Conservation (phyloP, 2,113 vertebrate genomes). For the Ariopsis seemanni region DNA sequence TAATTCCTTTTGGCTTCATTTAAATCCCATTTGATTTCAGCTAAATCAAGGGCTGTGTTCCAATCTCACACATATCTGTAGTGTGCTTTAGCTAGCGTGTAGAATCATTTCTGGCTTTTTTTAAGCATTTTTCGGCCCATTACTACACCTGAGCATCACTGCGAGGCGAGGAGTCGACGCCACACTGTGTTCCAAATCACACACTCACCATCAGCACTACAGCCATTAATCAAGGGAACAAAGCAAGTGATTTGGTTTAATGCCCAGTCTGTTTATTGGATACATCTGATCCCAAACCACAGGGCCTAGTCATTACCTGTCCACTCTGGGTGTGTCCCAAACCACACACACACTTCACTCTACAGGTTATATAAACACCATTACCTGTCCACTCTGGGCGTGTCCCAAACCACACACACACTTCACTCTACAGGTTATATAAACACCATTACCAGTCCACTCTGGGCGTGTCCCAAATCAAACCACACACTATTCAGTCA, state of each 20-base stretch:
- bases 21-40: not conserved
- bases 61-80: not conserved
- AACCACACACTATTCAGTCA: not conserved
- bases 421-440: too few relatives aligned
- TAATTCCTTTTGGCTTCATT: not conserved
- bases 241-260: not conserved
- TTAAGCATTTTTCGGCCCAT: too few relatives aligned
- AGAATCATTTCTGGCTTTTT: too few relatives aligned
- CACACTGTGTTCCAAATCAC: not conserved
- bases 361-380: too few relatives aligned
- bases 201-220: not conserved
- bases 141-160: not conserved
- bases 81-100: not conserved
- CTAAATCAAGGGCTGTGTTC: not conserved
- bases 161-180: too few relatives aligned
- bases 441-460: too few relatives aligned
- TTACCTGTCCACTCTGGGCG: too few relatives aligned
- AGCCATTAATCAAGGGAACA: not conserved
- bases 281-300: not conserved
- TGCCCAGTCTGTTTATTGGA: not conserved
- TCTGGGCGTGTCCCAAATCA: too few relatives aligned
- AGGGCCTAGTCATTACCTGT: not conserved
- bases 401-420: too few relatives aligned
- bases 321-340: not conserved
- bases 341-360: too few relatives aligned